Base-by-base conservation (phyloP, 2,888 invertebrate species). In the Tinea semifulvella region DNA sequence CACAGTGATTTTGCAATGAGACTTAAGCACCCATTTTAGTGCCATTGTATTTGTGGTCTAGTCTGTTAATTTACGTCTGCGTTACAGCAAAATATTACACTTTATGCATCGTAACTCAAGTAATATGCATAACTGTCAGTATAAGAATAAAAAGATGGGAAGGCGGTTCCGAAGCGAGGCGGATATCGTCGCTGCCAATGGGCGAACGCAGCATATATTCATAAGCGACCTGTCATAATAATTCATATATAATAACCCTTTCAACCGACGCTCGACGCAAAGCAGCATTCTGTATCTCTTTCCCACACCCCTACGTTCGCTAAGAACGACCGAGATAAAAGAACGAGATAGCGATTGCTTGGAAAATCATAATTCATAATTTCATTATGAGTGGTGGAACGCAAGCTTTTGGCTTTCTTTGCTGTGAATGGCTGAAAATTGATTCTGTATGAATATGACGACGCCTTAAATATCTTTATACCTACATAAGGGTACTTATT, bases 191-290 rank as follows among this genome's bases (percentile, higher is more conserved):
- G 65, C 79, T 68, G 61, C 82, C 82, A 81, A 82, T 81, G 68
- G 68, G 75, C 67, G 77, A 66, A 56, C 69, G 56, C 69, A 66
- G 60, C 71, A 75, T 74, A 81, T 82, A 82, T 81, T 82, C 82
- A 82, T 82, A 81, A 67, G 71, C 57, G 66, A 75, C 68, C 69
- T 73, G 73, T 75, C 77, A 68, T 82, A 80, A 82, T 82, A 81
- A 81, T 75, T 82, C 82, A 82, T 82, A 80, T 59, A 80, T 80
- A 80, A 80, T 80, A 82, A 82, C 81, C 82, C 81, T 79, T 80
- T 73, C 67, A 68, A 68, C 68, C 68, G 52, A 61, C 60, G 55
- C 63, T 8, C 67, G 62, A 56, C 65, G 68, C 69, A 60, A 58
- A 59, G 65, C 65, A 62, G 53, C 56, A 69, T 68, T 63, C 67